Evolutionary conservation across 2,797 vertebrate genomes (phyloP), one percentile per base, ranked within the genome.

Genomic region (Euthynnus affinis): DNA sequence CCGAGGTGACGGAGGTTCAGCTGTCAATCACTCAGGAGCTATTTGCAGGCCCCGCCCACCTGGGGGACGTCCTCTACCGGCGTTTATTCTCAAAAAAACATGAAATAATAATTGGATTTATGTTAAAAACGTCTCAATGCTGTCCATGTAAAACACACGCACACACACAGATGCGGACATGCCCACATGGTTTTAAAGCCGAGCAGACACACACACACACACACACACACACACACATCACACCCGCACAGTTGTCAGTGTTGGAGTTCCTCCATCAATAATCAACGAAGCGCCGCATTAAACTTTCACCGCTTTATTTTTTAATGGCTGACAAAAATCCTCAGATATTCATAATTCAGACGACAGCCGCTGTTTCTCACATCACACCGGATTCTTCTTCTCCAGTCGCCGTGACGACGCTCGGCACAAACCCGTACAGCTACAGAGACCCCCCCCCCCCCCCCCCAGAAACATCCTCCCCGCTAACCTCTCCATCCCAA

Each of bases 301-400:
- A 94, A 93, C 70, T 93, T 95, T 95, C 78, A 95, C 55, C 0
- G 70, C 89, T 95, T 95, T 93, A 95, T 89, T 94, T 95, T 94
- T 95, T 94, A 93, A 95, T 94, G 93, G 69, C 78, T 87, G 92
- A 95, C 93, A 94, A 93, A 95, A 94, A 92, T 94, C 89, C 55
- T 93, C 75, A 89, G 82, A 91, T 93, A 93, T 95, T 95, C 91
- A 95, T 95, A 92, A 95, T 95, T 95, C 88, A 96, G 86, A 78
- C 65, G 87, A 92, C 92, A 92, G 90, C 87, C 87, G 83, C 86
- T 82, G 87, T 90, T 90, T 94, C 89, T 91, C 82, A 71, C 88
- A 88, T 92, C 86, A 82, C 85, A 20, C 78, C 53, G 64, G 81
- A 83, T 76, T 81, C 80, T 78, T 87, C 80, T 74, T 80, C 64